Conservation (phyloP, 2,888 invertebrate species). For the Nymphalis c-album region DNA sequence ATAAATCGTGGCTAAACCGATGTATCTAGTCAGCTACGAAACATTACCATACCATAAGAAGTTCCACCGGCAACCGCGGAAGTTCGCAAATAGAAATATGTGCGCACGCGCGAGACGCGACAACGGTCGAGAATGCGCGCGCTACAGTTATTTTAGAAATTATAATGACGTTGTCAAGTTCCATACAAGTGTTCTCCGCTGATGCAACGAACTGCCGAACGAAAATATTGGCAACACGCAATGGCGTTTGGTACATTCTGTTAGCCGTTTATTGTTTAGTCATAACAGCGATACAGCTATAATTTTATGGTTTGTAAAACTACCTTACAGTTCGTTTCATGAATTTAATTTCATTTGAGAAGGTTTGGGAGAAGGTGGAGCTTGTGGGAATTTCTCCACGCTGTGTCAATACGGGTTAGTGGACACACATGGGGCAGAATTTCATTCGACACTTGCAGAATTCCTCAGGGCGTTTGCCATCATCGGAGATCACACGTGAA, state of each 20-base stretch:
- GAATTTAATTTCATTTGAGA: background rate
- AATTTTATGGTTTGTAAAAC: background rate
- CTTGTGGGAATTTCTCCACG: too few species aligned
- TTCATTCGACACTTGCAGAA: too few species aligned
- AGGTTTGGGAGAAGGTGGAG: too few species aligned
- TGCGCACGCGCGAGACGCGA: slow-evolving; percentile 20
- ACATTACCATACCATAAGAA: slow-evolving; percentile 4
- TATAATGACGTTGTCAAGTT: slow-evolving; percentile 26
- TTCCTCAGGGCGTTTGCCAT: too few species aligned
- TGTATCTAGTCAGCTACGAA: background rate
- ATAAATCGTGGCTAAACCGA: too few species aligned
- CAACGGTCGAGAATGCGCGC: slow-evolving; percentile 25
- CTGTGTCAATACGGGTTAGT: too few species aligned
- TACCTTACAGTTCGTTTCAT: background rate
- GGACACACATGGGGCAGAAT: too few species aligned
- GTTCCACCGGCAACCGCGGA: slow-evolving; percentile 10
- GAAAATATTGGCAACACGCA: slow-evolving; percentile 7
- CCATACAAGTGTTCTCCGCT: slow-evolving; percentile 6
- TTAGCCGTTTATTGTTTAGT: slow-evolving; percentile 3
- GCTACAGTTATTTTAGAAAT: slow-evolving; percentile 22
- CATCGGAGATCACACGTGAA: too few species aligned
- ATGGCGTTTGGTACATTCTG: background rate
- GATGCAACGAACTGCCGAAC: slow-evolving; percentile 8
- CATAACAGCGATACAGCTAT: background rate
- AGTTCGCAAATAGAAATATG: slow-evolving; percentile 25